Evolutionary conservation across 1,140 invertebrate genomes (phyloP).

Genomic region (Temnothorax nylanderi): DNA sequence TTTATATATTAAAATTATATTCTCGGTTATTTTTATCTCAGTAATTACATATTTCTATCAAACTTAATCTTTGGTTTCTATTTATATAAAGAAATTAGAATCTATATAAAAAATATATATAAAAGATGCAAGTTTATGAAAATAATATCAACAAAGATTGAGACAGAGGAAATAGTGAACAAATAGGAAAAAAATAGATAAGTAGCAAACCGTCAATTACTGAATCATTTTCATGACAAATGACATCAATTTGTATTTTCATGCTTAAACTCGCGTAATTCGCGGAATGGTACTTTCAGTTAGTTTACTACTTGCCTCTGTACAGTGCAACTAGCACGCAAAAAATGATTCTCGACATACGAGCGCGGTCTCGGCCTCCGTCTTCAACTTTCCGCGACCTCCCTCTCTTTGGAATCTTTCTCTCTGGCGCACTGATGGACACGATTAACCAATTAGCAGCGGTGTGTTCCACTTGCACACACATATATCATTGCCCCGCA

Average conservation of each 20-base stretch:
- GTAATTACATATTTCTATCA: background rate
- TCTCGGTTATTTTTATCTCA: background rate
- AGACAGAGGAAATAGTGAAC: background rate
- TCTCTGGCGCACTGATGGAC: constrained; percentile 57
- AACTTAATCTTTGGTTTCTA: background rate
- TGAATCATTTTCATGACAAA: constrained; percentile 31
- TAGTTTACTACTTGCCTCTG: constrained; percentile 21
- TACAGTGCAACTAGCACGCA: constrained; percentile 15
- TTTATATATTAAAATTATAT: background rate
- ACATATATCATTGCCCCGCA: constrained; percentile 51
- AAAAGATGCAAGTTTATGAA: background rate
- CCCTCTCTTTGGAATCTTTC: constrained; percentile 32
- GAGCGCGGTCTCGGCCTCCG: constrained; percentile 26
- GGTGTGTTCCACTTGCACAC: constrained; percentile 60
- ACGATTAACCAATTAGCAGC: constrained; percentile 72
- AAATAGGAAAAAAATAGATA: background rate
- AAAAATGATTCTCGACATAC: constrained; percentile 59
- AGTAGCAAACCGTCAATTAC: background rate
- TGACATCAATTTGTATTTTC: constrained; percentile 42
- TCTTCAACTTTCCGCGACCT: constrained; percentile 47
- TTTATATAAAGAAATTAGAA: background rate
- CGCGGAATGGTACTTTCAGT: constrained; percentile 61
- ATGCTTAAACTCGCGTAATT: constrained; percentile 9
- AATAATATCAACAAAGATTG: background rate
- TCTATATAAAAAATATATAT: background rate